These are phyloP conservation scores for Caerostris darwini DNA, from an alignment of 1,140 invertebrate species.

Conservation along the genomic window DNA sequence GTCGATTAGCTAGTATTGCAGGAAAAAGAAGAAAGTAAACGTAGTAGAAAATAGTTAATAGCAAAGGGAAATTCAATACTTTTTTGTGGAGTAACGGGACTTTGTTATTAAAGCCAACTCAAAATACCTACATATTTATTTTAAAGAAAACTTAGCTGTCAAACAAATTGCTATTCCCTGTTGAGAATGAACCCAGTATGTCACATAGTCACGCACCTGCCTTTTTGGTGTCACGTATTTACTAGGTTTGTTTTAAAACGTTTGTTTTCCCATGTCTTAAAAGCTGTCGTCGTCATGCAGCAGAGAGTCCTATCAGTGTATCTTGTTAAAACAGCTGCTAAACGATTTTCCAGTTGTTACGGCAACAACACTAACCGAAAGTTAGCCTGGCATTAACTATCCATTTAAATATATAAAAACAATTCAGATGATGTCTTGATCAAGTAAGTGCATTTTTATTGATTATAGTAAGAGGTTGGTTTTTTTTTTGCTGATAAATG, in stretches of 20 bases:
- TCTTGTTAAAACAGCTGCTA: conserved; percentile 50
- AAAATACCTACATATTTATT: not conserved
- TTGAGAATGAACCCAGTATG: not conserved
- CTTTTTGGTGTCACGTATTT: conserved; percentile 44
- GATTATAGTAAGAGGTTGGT: not conserved
- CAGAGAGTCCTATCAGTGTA: not conserved
- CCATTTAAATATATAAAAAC: not conserved
- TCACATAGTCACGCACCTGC: conserved; percentile 18
- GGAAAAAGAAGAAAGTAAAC: too few species aligned
- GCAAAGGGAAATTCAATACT: too few species aligned
- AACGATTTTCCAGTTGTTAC: conserved; percentile 46
- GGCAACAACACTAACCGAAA: not conserved
- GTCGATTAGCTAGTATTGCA: too few species aligned
- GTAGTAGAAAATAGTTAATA: too few species aligned
- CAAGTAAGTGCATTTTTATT: conserved; percentile 7
- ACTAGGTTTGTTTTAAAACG: conserved; percentile 3
- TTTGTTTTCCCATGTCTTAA: conserved; percentile 38
- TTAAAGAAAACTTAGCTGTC: not conserved
- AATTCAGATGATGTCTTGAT: not conserved
- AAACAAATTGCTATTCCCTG: not conserved
- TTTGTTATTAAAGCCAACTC: not conserved
- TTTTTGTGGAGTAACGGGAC: too few species aligned
- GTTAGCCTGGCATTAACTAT: not conserved
- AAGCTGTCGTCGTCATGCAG: conserved; percentile 48
- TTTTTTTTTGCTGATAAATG: not conserved